These are phyloP conservation scores for Parus major DNA, from an alignment of 2,113 vertebrate species.

Conservation along the genomic window DNA sequence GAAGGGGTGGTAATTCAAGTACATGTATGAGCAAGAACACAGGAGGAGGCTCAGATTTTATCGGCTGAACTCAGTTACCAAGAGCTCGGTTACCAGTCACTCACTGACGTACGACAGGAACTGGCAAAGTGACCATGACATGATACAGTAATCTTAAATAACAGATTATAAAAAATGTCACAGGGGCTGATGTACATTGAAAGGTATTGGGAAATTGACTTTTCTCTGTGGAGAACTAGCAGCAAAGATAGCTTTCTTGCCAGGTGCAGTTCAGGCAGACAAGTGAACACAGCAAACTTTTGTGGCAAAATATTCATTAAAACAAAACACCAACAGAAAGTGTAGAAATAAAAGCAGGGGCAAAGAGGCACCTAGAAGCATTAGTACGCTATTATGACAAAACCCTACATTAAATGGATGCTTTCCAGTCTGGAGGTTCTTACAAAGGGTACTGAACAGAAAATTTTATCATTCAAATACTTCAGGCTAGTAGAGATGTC, in stretches of 20 bases:
- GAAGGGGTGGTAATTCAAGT: not conserved
- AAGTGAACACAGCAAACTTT: not conserved
- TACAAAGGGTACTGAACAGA: not conserved
- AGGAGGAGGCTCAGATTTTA: not conserved
- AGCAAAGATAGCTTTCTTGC: not conserved
- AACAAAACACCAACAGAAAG: not conserved
- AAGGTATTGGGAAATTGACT: not conserved
- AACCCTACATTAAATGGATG: not conserved
- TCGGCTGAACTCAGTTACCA: not conserved
- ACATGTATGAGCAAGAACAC: not conserved
- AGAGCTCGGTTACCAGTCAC: not conserved
- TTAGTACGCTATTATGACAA: not conserved
- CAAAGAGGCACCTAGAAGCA: not conserved
- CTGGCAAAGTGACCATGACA: not conserved
- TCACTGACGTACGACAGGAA: accelerated
- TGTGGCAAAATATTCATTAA: not conserved
- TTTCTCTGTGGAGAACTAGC: not conserved
- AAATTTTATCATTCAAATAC: not conserved
- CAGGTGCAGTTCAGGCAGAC: not conserved
- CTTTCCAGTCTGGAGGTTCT: not conserved
- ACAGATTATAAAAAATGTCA: not conserved
- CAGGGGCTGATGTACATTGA: not conserved
- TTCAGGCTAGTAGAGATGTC: not conserved
- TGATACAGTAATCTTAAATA: not conserved
- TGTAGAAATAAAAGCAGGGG: not conserved